phyloP scores from a whole-genome alignment of 2,888 invertebrate species.

The Trimorus sp. region DNA sequence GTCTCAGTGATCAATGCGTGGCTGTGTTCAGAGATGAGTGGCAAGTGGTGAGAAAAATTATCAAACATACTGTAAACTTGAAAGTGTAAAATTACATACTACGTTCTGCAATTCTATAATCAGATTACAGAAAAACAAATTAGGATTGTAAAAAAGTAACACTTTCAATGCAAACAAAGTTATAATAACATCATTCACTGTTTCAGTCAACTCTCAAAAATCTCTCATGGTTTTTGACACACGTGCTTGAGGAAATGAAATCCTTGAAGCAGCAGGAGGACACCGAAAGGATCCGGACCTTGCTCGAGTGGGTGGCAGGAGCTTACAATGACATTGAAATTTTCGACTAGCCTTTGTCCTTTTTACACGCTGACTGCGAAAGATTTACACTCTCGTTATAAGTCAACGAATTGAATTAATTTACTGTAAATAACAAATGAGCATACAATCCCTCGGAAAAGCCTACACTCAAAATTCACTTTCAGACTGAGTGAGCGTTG shows the following conservation, averaged over 20 bases:
- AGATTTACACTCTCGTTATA: neutral
- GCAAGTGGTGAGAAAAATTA: slow-evolving; percentile 84
- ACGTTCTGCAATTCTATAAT: no score
- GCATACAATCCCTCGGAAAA: no score
- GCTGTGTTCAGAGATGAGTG: slow-evolving; percentile 87
- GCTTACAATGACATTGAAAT: slow-evolving; percentile 75
- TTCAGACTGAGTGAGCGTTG: no score
- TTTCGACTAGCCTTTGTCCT: slow-evolving; percentile 41
- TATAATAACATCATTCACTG: neutral
- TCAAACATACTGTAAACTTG: no score
- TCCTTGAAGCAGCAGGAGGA: slow-evolving; percentile 69
- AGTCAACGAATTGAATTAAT: neutral
- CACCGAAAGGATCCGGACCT: slow-evolving; percentile 73
- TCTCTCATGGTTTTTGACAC: slow-evolving; percentile 75
- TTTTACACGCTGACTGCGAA: no score
- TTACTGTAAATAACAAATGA: neutral
- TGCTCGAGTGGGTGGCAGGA: slow-evolving; percentile 77
- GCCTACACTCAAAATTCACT: no score
- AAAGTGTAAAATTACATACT: no score
- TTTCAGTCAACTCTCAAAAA: slow-evolving; percentile 73
- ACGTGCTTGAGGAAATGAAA: slow-evolving; percentile 73
- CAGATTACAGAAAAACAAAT: no score
- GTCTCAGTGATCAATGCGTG: slow-evolving; percentile 86
- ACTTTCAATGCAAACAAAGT: no score
- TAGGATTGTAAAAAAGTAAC: no score